Conservation (phyloP, 1,140 invertebrate species). For the Drosophila busckii region DNA sequence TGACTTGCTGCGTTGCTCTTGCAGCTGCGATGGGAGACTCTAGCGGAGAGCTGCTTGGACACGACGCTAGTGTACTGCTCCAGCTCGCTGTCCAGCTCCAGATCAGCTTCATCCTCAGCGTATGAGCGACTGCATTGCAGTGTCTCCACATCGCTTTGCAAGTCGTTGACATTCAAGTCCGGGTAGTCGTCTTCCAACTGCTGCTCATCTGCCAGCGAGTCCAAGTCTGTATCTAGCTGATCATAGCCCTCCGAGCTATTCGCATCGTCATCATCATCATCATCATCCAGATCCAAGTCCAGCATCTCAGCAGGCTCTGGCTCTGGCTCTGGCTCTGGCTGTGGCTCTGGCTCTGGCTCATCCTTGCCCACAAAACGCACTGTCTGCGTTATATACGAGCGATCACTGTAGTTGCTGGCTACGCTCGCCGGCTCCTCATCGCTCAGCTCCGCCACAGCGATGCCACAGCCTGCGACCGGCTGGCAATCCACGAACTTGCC, state of each 20-base stretch:
- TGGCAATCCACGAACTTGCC: conserved; percentile 43
- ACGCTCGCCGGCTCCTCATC: conserved; percentile 42
- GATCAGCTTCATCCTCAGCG: too few species aligned
- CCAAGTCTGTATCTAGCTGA: conserved; percentile 6
- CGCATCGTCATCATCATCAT: not conserved
- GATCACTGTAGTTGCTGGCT: conserved; percentile 34
- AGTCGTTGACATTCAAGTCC: too few species aligned
- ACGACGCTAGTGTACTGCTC: too few species aligned
- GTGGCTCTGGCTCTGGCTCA: not conserved
- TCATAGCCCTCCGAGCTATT: not conserved
- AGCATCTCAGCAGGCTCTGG: conserved; percentile 11
- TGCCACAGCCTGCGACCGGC: conserved; percentile 19
- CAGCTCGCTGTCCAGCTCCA: too few species aligned
- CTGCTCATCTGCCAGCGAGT: not conserved
- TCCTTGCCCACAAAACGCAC: conserved; percentile 34
- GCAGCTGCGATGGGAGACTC: too few species aligned
- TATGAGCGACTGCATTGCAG: too few species aligned
- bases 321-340: not conserved
- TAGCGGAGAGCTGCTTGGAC: too few species aligned
- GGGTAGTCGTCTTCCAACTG: too few species aligned
- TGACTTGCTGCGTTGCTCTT: too few species aligned
- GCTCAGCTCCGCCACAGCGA: conserved; percentile 29
- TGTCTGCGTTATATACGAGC: conserved; percentile 39
- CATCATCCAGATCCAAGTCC: conserved; percentile 15
- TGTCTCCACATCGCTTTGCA: too few species aligned